These are phyloP conservation scores for Machimus rusticus DNA, from an alignment of 2,888 invertebrate species.

Conservation along the genomic window DNA sequence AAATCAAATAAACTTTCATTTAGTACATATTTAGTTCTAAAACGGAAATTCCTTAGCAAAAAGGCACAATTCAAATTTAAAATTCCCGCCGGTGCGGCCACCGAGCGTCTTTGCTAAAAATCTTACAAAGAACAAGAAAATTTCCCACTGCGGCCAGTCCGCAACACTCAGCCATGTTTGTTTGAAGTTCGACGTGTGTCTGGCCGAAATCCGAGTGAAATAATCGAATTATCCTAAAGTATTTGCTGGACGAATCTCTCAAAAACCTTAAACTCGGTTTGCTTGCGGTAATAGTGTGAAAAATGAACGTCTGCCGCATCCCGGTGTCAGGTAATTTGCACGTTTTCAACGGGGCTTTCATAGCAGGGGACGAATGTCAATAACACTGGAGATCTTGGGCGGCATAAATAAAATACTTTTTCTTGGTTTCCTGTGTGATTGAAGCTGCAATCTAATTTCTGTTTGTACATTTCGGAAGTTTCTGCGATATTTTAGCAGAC, in stretches of 20 bases:
- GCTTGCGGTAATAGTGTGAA: background rate
- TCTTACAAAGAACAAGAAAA: background rate
- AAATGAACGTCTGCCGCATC: background rate
- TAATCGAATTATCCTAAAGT: background rate
- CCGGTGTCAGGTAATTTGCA: background rate
- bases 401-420: background rate
- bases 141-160: background rate
- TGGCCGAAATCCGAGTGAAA: background rate
- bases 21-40: background rate
- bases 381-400: background rate
- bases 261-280: background rate
- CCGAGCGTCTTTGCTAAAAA: background rate
- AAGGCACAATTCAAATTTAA: background rate
- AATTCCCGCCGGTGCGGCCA: background rate
- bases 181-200: slow-evolving; percentile 25
- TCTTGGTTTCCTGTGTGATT: background rate
- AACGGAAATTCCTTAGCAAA: background rate
- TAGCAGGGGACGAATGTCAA: background rate
- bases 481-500: background rate
- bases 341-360: background rate
- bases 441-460: background rate
- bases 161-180: slow-evolving; percentile 33
- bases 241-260: background rate
- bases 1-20: background rate
- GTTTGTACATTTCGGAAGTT: background rate